phyloP scores from a whole-genome alignment of 2,888 invertebrate genomes.

The Pseudococcus longispinus region DNA sequence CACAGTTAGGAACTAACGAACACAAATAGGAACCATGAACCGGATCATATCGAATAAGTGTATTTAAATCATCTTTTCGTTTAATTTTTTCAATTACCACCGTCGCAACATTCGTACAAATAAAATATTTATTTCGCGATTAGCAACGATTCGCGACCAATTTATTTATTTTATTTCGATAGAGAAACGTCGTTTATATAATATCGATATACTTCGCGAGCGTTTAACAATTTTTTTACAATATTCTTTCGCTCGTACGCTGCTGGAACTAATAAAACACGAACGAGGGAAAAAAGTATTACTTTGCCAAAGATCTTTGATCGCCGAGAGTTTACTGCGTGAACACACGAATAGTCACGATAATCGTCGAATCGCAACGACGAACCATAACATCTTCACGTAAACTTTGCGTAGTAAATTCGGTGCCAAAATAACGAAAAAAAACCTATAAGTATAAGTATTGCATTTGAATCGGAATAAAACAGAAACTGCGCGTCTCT shows the following conservation, averaged over 20 bases:
- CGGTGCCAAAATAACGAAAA: slow-evolving; percentile 44
- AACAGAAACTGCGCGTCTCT: background rate
- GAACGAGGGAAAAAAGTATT: slow-evolving; percentile 17
- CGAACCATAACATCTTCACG: background rate
- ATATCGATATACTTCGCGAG: background rate
- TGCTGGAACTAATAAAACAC: slow-evolving; percentile 47
- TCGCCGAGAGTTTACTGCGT: background rate
- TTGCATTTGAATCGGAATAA: slow-evolving; percentile 19
- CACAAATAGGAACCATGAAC: slow-evolving; percentile 36
- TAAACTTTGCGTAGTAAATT: slow-evolving; percentile 31
- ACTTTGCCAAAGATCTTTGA: slow-evolving; percentile 44
- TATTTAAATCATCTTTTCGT: background rate
- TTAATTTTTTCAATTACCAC: background rate
- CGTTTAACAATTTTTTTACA: background rate
- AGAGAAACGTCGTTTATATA: background rate
- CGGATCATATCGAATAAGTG: background rate
- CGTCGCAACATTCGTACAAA: background rate
- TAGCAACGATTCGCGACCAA: background rate
- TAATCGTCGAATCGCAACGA: slow-evolving; percentile 39
- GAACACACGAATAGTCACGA: slow-evolving; percentile 39
- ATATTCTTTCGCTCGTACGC: background rate
- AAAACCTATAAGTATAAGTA: background rate
- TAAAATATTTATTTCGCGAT: background rate
- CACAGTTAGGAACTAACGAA: slow-evolving; percentile 10
- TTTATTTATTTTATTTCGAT: background rate